A percentile compares a stretch with the other conserved stretches of the same genome.
Conservation (phyloP, 2,797 vertebrate species). For the Rousettus madagascariensis region DNA sequence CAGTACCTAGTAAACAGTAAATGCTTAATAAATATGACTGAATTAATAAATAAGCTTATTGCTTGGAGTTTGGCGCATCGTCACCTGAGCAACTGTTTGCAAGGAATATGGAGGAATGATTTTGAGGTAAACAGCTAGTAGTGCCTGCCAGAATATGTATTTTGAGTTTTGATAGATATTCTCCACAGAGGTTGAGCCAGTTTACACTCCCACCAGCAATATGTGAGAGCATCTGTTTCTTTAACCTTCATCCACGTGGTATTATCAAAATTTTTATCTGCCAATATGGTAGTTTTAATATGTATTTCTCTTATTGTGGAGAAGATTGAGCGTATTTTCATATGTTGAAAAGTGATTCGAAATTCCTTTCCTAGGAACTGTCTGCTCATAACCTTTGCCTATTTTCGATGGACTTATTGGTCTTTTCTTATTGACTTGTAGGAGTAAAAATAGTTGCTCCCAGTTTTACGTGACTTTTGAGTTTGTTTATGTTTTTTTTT, state of each 20-base stretch:
- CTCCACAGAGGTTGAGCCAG: not conserved
- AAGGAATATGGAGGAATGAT: constrained; percentile 30
- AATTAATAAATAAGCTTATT: not conserved
- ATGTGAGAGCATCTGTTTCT: constrained; percentile 71
- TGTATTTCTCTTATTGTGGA: constrained; percentile 46
- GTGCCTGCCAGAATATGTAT: constrained; percentile 55
- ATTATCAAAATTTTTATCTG: constrained; percentile 63
- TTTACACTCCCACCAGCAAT: constrained; percentile 62
- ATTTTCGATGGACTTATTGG: constrained; percentile 17
- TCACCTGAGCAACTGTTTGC: constrained; percentile 63
- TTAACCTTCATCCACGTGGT: constrained; percentile 69
- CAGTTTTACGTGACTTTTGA: constrained; percentile 44
- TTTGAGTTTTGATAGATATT: constrained; percentile 51
- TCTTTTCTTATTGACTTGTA: constrained; percentile 41
- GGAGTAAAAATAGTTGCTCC: constrained; percentile 18
- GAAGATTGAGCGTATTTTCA: constrained; percentile 44
- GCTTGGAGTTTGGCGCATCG: not conserved
- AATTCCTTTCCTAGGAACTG: constrained; percentile 48
- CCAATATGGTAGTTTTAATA: constrained; percentile 64
- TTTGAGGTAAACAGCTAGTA: constrained; percentile 40
- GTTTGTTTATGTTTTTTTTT: not conserved
- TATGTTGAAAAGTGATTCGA: constrained; percentile 46
- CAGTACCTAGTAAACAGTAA: not conserved
- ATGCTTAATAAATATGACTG: not conserved
- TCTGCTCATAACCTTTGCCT: constrained; percentile 53